Evolutionary conservation across 2,888 invertebrate species (phyloP).

Genomic region (Griposia aprilina): DNA sequence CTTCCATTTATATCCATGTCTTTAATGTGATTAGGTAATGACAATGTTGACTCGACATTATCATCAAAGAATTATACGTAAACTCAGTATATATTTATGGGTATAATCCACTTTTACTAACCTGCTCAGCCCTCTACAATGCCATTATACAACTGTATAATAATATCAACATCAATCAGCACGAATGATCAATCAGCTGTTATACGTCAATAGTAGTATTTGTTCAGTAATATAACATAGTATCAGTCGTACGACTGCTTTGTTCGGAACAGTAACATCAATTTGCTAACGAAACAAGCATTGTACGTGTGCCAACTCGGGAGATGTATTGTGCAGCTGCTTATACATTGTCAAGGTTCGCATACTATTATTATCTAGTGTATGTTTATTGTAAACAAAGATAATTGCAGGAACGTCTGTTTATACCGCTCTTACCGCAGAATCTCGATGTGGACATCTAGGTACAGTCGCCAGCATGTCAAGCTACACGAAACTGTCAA

Average conservation of each 20-base stretch:
- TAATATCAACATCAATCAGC: constrained; percentile 24
- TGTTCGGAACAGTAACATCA: constrained; percentile 50
- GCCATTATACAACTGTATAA: neutral
- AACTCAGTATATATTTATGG: too few relatives aligned
- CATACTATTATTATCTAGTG: constrained; percentile 35
- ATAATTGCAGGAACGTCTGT: too few relatives aligned
- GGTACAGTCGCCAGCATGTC: too few relatives aligned
- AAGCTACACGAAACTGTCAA: too few relatives aligned
- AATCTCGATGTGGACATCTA: too few relatives aligned
- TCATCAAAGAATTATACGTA: too few relatives aligned
- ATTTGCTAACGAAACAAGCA: constrained; percentile 63
- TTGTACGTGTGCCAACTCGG: constrained; percentile 69
- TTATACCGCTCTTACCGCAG: too few relatives aligned
- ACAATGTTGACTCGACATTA: too few relatives aligned
- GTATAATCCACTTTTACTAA: too few relatives aligned
- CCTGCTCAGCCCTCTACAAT: too few relatives aligned
- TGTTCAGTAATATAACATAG: constrained; percentile 26
- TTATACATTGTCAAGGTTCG: constrained; percentile 53
- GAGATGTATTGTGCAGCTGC: constrained; percentile 30
- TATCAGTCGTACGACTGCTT: constrained; percentile 45
- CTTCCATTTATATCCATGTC: too few relatives aligned
- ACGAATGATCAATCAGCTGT: constrained; percentile 38
- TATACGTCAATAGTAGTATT: constrained; percentile 9
- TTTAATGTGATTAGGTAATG: too few relatives aligned
- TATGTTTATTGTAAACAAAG: neutral